Evolutionary conservation across 2,797 vertebrate genomes (phyloP).

Genomic region (Tragopan temminckii): DNA sequence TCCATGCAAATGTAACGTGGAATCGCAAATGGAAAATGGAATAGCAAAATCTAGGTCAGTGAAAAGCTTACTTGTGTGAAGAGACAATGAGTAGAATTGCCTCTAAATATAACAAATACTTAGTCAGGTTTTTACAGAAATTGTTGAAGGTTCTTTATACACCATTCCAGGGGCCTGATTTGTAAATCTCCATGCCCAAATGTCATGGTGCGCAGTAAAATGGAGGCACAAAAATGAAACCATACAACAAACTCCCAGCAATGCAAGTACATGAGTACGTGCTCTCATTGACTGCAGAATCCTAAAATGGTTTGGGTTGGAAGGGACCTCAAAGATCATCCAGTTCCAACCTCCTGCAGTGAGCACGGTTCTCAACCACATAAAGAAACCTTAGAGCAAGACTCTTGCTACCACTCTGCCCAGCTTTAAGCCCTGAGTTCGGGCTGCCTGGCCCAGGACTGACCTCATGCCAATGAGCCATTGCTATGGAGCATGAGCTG

Average conservation of each 20-base stretch:
- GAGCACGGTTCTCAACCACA: no score
- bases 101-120: slow-evolving; percentile 70
- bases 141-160: slow-evolving; percentile 34
- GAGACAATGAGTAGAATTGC: slow-evolving; percentile 59
- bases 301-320: no score
- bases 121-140: slow-evolving; percentile 48
- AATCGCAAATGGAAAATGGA: slow-evolving; percentile 47
- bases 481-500: neutral
- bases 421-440: neutral
- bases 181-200: neutral
- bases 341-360: neutral
- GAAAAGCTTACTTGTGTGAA: slow-evolving; percentile 46
- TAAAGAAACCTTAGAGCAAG: neutral
- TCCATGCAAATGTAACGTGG: slow-evolving; percentile 25
- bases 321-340: neutral
- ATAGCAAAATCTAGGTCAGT: slow-evolving; percentile 68
- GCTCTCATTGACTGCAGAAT: fast-evolving
- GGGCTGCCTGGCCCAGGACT: neutral
- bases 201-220: neutral
- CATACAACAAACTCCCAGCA: neutral
- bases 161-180: neutral
- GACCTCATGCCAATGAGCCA: neutral
- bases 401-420: neutral
- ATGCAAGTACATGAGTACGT: fast-evolving
- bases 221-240: neutral